Conservation (phyloP, 1,140 invertebrate species). For the Teleopsis dalmanni region DNA sequence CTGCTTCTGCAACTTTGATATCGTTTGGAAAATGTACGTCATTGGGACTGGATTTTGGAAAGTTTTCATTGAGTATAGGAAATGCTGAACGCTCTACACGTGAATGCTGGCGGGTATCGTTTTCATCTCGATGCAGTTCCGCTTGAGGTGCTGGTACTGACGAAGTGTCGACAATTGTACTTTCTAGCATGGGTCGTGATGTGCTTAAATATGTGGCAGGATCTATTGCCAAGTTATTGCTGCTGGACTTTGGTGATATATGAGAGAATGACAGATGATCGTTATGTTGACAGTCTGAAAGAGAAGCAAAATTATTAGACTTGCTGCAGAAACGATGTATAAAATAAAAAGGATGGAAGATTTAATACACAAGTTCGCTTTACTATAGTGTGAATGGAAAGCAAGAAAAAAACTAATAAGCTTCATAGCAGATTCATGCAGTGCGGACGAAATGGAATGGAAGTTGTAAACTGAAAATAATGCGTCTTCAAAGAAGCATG, state of each 20-base stretch:
- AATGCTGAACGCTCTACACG: slow-evolving; percentile 34
- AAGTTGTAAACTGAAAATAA: too few species aligned
- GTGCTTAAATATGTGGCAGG: slow-evolving; percentile 3
- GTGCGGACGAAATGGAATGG: too few species aligned
- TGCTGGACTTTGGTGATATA: slow-evolving; percentile 41
- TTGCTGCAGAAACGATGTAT: too few species aligned
- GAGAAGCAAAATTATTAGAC: too few species aligned
- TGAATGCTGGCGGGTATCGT: slow-evolving; percentile 20
- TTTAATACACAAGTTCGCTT: not conserved
- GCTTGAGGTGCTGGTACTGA: not conserved
- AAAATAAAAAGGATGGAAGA: not conserved
- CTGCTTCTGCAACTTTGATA: slow-evolving; percentile 24
- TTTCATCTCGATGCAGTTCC: slow-evolving; percentile 18
- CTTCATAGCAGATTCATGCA: too few species aligned
- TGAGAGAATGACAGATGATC: slow-evolving; percentile 26
- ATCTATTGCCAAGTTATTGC: slow-evolving; percentile 5
- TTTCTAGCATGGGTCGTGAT: slow-evolving; percentile 22
- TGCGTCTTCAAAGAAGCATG: too few species aligned
- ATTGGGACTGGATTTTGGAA: slow-evolving; percentile 23
- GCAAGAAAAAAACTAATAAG: not conserved
- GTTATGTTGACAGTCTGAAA: slow-evolving; percentile 31
- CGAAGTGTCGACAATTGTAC: slow-evolving; percentile 24
- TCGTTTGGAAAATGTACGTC: slow-evolving; percentile 25
- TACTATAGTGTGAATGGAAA: not conserved
- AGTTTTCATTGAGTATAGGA: slow-evolving; percentile 32